Evolutionary conservation across 2,113 vertebrate species (phyloP).

Genomic region (Xiphorhynchus elegans): DNA sequence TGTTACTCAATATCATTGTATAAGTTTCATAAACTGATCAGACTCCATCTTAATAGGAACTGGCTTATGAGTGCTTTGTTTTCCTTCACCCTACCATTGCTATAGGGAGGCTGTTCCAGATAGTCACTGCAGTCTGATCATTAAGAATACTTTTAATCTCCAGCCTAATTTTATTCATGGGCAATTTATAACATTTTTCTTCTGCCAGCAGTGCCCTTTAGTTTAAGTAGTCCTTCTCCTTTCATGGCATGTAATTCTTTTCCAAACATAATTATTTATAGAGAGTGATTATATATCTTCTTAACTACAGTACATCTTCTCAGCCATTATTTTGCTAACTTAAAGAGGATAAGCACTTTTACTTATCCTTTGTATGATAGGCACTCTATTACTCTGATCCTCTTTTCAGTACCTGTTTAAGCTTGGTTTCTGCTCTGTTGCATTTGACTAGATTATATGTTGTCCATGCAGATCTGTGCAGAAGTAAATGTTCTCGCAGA

Average conservation of each 20-base stretch:
- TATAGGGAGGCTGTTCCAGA: background rate
- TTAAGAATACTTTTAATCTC: constrained; percentile 37
- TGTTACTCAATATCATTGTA: background rate
- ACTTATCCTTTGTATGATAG: background rate
- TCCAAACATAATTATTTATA: constrained; percentile 33
- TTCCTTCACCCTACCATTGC: background rate
- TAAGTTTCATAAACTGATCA: constrained; percentile 28
- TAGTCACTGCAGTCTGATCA: background rate
- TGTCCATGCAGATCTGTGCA: background rate
- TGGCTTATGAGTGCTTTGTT: background rate
- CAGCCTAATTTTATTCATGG: constrained; percentile 32
- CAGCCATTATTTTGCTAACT: background rate
- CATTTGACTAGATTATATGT: background rate
- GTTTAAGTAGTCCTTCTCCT: constrained; percentile 7
- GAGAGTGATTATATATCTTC: background rate
- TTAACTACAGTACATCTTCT: background rate
- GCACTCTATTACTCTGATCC: background rate
- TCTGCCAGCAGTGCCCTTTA: constrained; percentile 36
- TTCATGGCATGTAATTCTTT: constrained; percentile 13
- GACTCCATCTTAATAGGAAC: background rate
- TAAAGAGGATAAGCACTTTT: background rate
- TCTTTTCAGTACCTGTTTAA: background rate
- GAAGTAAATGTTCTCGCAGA: background rate
- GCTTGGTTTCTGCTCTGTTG: background rate
- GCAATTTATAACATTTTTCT: constrained; percentile 41